These are phyloP conservation scores for Mythimna albipuncta DNA, from an alignment of 2,888 invertebrate genomes.

Conservation along the genomic window DNA sequence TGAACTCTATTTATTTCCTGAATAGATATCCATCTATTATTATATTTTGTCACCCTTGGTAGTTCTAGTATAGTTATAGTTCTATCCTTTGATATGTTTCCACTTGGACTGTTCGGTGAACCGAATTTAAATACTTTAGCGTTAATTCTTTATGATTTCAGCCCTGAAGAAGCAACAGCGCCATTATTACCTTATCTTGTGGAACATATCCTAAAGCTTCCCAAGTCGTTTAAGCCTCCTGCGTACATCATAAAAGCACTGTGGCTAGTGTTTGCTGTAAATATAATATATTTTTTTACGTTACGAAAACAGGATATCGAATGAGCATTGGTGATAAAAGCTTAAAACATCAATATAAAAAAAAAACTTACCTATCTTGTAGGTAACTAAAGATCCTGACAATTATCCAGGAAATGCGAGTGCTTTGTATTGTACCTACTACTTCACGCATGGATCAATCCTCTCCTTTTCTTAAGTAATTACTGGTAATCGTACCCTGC, in stretches of 20 bases:
- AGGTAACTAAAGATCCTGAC: not conserved
- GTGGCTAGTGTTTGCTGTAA: conserved; percentile 88
- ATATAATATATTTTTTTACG: conserved; percentile 41
- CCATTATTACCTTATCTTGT: conserved; percentile 81
- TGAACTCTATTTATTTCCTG: no score
- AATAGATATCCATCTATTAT: no score
- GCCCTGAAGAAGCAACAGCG: conserved; percentile 83
- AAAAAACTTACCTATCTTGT: not conserved
- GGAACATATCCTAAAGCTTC: conserved; percentile 79
- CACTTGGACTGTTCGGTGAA: no score
- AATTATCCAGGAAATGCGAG: not conserved
- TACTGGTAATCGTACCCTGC: not conserved
- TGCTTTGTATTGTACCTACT: no score
- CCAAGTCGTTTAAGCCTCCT: conserved; percentile 77
- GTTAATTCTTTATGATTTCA: conserved; percentile 52
- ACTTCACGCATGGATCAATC: no score
- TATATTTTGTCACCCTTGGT: no score
- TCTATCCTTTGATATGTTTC: no score
- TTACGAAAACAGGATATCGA: not conserved
- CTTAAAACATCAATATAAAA: not conserved
- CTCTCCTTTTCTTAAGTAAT: not conserved
- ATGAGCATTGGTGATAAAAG: not conserved
- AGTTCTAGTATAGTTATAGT: no score
- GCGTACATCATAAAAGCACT: conserved; percentile 84
- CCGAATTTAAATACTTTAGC: no score